A percentile compares a stretch with the other conserved stretches of the same genome.
phyloP scores from a whole-genome alignment of 2,113 vertebrate species.

The Alligator sinensis region DNA sequence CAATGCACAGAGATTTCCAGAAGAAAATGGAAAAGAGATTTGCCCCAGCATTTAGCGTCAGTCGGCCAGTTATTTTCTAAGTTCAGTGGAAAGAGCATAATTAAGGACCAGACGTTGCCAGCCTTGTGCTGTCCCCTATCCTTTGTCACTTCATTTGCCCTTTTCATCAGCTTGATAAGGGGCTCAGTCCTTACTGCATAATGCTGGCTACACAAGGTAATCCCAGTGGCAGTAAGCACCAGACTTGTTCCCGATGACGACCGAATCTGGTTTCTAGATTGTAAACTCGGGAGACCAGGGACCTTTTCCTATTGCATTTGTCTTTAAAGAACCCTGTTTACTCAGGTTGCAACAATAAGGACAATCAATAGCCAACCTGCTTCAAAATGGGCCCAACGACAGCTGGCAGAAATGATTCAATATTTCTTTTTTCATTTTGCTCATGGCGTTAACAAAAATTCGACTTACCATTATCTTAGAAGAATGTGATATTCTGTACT shows the following conservation, averaged over 20 bases:
- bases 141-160: neutral
- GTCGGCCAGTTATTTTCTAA: neutral
- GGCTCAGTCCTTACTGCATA: neutral
- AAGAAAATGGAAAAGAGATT: neutral
- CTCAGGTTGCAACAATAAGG: neutral
- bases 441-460: neutral
- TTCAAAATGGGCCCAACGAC: neutral
- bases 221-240: neutral
- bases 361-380: neutral
- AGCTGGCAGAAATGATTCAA: neutral
- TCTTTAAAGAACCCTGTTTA: neutral
- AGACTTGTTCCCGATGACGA: neutral
- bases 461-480: neutral
- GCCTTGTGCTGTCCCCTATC: neutral
- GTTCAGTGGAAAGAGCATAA: neutral
- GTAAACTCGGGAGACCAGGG: neutral
- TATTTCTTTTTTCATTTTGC: neutral
- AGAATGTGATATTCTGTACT: fast-evolving
- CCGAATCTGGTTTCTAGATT: neutral
- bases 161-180: neutral
- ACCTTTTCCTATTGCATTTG: neutral
- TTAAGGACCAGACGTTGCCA: neutral
- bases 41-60: neutral
- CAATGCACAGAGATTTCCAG: fast-evolving
- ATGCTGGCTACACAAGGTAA: neutral